Evolutionary conservation across 2,888 invertebrate genomes (phyloP).

Genomic region (Melitaea athalia): DNA sequence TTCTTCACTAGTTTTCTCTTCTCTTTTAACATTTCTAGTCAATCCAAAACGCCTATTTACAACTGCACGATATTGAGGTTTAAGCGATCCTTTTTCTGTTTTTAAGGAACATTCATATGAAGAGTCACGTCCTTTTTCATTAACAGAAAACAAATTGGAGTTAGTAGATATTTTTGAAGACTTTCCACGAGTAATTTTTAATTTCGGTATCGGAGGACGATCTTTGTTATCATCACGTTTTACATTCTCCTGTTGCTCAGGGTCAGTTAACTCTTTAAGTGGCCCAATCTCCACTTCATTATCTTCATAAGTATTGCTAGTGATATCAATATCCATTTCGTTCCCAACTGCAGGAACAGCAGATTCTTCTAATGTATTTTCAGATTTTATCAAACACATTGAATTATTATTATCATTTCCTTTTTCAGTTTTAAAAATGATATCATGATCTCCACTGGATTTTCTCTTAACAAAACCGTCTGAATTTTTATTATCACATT

Average conservation of each 20-base stretch:
- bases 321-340: slow-evolving; percentile 78
- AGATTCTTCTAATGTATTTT: slow-evolving; percentile 79
- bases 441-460: slow-evolving; percentile 60
- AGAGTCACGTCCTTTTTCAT: slow-evolving; percentile 74
- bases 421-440: slow-evolving; percentile 63
- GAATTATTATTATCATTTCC: slow-evolving; percentile 49
- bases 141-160: slow-evolving; percentile 52
- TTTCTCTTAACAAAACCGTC: slow-evolving; percentile 75
- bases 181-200: slow-evolving; percentile 76
- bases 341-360: slow-evolving; percentile 78
- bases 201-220: slow-evolving; percentile 76
- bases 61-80: slow-evolving; percentile 76
- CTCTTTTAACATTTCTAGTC: slow-evolving; percentile 79
- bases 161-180: slow-evolving; percentile 60
- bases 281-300: slow-evolving; percentile 78
- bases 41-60: slow-evolving; percentile 85
- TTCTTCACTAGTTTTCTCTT: slow-evolving; percentile 86
- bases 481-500: slow-evolving; percentile 80
- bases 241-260: slow-evolving; percentile 55
- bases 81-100: slow-evolving; percentile 66
- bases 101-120: slow-evolving; percentile 76
- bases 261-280: slow-evolving; percentile 74
- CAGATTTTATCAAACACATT: slow-evolving; percentile 70
- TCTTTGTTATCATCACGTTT: slow-evolving; percentile 52
- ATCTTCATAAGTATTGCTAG: slow-evolving; percentile 68